A percentile compares a stretch with the other conserved stretches of the same genome.
These are phyloP conservation scores for Pachymerium ferrugineum DNA, from an alignment of 2,888 invertebrate species.

Conservation along the genomic window DNA sequence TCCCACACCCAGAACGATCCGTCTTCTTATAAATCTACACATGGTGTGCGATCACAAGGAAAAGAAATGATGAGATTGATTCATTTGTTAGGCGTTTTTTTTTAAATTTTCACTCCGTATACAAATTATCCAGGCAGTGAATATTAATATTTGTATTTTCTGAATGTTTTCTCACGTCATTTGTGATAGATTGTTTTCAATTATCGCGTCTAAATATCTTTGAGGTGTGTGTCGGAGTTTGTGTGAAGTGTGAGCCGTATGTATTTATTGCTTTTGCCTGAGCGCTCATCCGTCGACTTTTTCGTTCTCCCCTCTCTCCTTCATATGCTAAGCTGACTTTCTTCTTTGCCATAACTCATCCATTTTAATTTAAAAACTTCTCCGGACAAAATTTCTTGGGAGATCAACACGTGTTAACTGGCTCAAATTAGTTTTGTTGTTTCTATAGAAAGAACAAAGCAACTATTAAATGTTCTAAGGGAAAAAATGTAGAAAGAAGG, in stretches of 20 bases:
- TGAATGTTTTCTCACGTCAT: neutral
- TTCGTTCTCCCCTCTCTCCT: conserved; percentile 27
- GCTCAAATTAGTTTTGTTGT: conserved; percentile 29
- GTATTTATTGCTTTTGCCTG: conserved; percentile 32
- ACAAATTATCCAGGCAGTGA: conserved; percentile 4
- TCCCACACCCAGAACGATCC: conserved; percentile 9
- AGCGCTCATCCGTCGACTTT: conserved; percentile 23
- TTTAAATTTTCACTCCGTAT: neutral
- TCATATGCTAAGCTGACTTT: conserved; percentile 19
- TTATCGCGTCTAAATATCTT: conserved; percentile 29
- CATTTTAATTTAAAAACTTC: conserved; percentile 32
- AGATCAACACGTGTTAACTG: conserved; percentile 29
- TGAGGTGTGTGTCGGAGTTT: neutral
- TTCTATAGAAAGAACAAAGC: neutral
- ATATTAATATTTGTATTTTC: neutral
- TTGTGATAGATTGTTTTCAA: conserved; percentile 32
- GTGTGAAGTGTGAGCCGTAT: neutral
- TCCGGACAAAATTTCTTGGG: neutral
- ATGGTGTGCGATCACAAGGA: neutral
- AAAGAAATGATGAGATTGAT: conserved; percentile 1
- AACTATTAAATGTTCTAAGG: neutral
- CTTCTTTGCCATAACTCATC: conserved; percentile 27
- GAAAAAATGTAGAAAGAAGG: neutral
- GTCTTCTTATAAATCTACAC: conserved; percentile 4
- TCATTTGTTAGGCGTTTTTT: neutral